Conservation (phyloP, 2,113 vertebrate species). For the Blennius ocellaris region DNA sequence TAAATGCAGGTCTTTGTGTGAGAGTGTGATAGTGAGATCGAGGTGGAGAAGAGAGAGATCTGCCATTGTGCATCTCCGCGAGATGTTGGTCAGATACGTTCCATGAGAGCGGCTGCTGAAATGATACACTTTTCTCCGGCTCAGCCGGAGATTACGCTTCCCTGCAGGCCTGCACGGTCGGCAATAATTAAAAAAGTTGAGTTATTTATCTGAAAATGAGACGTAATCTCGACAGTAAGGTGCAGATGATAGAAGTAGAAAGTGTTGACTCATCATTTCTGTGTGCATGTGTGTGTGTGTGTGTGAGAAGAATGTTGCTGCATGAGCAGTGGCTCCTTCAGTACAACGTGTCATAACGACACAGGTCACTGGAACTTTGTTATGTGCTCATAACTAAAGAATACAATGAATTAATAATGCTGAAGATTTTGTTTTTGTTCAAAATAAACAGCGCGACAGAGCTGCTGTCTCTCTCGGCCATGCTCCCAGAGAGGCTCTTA, state of each 20-base stretch:
- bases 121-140: constrained; percentile 29
- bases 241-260: constrained; percentile 4
- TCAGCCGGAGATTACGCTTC: constrained; percentile 32
- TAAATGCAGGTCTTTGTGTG: constrained; percentile 36
- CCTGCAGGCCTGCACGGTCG: constrained; percentile 27
- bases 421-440: too few relatives aligned
- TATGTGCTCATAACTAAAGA: too few relatives aligned
- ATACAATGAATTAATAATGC: too few relatives aligned
- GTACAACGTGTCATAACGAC: too few relatives aligned
- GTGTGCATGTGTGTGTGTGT: background rate
- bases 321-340: too few relatives aligned
- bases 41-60: constrained; percentile 1
- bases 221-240: constrained; percentile 14
- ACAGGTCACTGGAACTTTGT: too few relatives aligned
- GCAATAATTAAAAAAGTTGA: constrained; percentile 34
- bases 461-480: too few relatives aligned
- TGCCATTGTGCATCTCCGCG: constrained; percentile 18
- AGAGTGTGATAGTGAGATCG: constrained; percentile 18
- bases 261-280: constrained; percentile 35
- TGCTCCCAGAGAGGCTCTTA: too few relatives aligned
- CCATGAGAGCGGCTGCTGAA: constrained; percentile 45
- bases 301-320: background rate
- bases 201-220: constrained; percentile 45
- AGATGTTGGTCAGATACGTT: constrained; percentile 49
- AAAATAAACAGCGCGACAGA: too few relatives aligned